phyloP scores from a whole-genome alignment of 1,140 invertebrate genomes.

The Periplaneta americana region DNA sequence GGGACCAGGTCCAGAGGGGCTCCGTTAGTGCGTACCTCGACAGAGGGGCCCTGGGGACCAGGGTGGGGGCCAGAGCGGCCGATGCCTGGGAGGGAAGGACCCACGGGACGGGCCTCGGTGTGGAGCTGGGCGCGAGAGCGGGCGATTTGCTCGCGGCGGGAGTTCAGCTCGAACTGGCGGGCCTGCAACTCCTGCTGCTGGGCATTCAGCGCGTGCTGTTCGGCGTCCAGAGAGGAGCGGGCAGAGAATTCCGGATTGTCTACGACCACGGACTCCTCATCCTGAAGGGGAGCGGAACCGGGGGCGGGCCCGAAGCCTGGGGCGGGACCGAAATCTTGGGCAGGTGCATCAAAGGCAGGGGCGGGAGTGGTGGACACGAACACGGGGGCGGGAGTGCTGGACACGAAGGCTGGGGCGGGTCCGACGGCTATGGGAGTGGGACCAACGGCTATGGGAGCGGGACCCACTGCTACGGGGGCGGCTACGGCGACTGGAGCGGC shows the following conservation, averaged over 20 bases:
- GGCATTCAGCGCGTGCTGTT: not conserved
- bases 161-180: not conserved
- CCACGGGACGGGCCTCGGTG: conserved; percentile 2
- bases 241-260: conserved; percentile 34
- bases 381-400: conserved; percentile 17
- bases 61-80: conserved; percentile 7
- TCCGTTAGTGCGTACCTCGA: conserved; percentile 32
- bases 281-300: conserved; percentile 12
- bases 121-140: not conserved
- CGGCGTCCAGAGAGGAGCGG: conserved; percentile 3
- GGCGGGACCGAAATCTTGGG: not conserved
- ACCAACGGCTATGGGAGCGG: conserved; percentile 12
- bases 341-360: conserved; percentile 8
- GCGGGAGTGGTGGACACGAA: not conserved
- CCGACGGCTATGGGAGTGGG: conserved; percentile 15
- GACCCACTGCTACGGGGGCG: not conserved
- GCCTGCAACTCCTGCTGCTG: not conserved
- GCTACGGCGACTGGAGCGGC: conserved; percentile 19
- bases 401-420: conserved; percentile 20
- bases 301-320: conserved; percentile 2
- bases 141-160: not conserved
- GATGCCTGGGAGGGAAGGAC: no score
- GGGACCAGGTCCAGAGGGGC: conserved; percentile 23
- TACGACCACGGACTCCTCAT: conserved; percentile 35
- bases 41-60: conserved; percentile 17